These are phyloP conservation scores for Drosophila monieri DNA, from an alignment of 2,888 invertebrate genomes.

Conservation along the genomic window DNA sequence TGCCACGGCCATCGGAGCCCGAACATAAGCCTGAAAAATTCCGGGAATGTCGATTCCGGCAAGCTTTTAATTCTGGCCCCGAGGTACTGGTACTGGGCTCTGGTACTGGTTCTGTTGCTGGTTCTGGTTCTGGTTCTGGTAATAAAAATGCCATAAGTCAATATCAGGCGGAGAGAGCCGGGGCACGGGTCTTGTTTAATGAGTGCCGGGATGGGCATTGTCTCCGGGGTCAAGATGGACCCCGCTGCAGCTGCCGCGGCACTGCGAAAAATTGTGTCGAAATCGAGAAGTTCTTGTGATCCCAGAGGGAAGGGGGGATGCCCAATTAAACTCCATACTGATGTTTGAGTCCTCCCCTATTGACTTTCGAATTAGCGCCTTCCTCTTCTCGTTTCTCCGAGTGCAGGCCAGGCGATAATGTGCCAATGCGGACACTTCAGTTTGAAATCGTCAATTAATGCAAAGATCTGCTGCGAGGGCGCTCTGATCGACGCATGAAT, in stretches of 20 bases:
- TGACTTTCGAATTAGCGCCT: no score
- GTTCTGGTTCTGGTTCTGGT: conserved; percentile 33
- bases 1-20: conserved; percentile 23
- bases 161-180: conserved; percentile 52
- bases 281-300: neutral
- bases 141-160: conserved; percentile 80
- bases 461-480: conserved; percentile 49
- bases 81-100: neutral
- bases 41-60: conserved; percentile 67
- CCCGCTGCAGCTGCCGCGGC: conserved; percentile 34
- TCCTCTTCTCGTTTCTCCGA: neutral
- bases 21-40: conserved; percentile 69
- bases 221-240: conserved; percentile 43
- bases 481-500: conserved; percentile 66
- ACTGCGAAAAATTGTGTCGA: conserved; percentile 2
- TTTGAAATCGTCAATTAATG: conserved; percentile 75
- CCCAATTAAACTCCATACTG: no score
- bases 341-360: neutral
- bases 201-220: conserved; percentile 54
- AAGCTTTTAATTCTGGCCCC: conserved; percentile 9
- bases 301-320: no score
- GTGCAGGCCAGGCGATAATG: conserved; percentile 56
- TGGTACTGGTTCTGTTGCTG: neutral
- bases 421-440: conserved; percentile 74
- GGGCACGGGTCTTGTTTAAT: conserved; percentile 54